Evolutionary conservation across 2,113 vertebrate genomes (phyloP).

Genomic region (Phyllostomus hastatus): DNA sequence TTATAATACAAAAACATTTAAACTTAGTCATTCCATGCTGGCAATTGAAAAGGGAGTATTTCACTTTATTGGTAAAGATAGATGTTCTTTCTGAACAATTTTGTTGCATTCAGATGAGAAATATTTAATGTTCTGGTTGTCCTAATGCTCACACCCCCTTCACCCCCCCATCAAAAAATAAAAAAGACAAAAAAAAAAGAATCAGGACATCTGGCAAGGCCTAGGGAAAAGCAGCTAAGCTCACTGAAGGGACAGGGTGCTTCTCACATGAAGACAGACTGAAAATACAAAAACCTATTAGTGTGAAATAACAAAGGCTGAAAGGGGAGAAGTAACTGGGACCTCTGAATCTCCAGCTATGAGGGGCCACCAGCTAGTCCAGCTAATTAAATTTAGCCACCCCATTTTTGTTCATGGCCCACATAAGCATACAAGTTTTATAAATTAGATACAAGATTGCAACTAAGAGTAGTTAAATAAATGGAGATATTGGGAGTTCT

Average conservation of each 20-base stretch:
- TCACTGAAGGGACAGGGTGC: conserved; percentile 49
- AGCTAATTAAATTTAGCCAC: conserved; percentile 56
- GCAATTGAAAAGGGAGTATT: conserved; percentile 45
- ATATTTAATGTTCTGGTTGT: conserved; percentile 18
- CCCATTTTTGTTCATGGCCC: not conserved
- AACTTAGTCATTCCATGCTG: conserved; percentile 57
- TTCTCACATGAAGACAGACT: conserved; percentile 66
- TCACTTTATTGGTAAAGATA: conserved; percentile 38
- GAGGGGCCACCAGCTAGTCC: conserved; percentile 58
- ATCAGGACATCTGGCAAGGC: conserved; percentile 56
- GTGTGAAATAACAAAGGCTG: conserved; percentile 72
- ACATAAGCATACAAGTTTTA: not conserved
- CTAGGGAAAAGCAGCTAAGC: conserved; percentile 47
- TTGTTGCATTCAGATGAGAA: conserved; percentile 45
- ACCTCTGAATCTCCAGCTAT: conserved; percentile 32
- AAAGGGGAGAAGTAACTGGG: conserved; percentile 56
- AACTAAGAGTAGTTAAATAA: not conserved
- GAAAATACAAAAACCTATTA: conserved; percentile 72
- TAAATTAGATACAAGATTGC: conserved; percentile 1
- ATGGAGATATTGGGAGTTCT: not conserved
- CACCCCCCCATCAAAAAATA: not conserved
- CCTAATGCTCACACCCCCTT: not conserved
- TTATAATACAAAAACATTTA: conserved; percentile 62
- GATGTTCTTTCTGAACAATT: conserved; percentile 52
- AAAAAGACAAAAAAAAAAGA: not conserved